These are phyloP conservation scores for Carposina sasakii DNA, from an alignment of 1,140 invertebrate genomes.

Conservation along the genomic window DNA sequence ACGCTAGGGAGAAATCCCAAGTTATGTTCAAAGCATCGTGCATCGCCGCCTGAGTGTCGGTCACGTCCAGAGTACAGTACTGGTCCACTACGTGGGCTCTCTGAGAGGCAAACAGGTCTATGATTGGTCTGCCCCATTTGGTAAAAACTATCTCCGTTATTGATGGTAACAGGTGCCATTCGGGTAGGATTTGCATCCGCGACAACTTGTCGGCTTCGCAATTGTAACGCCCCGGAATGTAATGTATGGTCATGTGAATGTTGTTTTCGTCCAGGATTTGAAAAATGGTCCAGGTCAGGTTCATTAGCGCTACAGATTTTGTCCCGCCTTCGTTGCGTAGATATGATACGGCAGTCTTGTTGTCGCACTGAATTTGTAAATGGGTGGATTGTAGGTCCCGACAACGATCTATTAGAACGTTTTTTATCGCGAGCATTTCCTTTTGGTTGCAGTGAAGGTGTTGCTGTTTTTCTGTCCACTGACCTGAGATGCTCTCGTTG, in stretches of 20 bases:
- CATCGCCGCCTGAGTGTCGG: constrained; percentile 11
- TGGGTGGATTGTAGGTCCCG: neutral
- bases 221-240: constrained; percentile 18
- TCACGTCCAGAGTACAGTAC: constrained; percentile 7
- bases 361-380: constrained; percentile 9
- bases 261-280: neutral
- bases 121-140: constrained; percentile 18
- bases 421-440: neutral
- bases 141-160: constrained; percentile 25
- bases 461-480: neutral
- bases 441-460: constrained; percentile 2
- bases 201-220: constrained; percentile 24
- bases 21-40: constrained; percentile 24
- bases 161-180: constrained; percentile 28
- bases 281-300: neutral
- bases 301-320: neutral
- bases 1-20: constrained; percentile 19
- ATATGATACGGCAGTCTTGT: constrained; percentile 3
- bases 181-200: constrained; percentile 14
- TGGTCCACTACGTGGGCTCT: neutral
- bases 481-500: neutral
- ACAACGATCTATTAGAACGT: neutral
- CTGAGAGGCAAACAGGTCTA: constrained; percentile 11
- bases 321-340: constrained; percentile 7
- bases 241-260: neutral